phyloP scores from a whole-genome alignment of 2,113 vertebrate genomes.

The Puma concolor region DNA sequence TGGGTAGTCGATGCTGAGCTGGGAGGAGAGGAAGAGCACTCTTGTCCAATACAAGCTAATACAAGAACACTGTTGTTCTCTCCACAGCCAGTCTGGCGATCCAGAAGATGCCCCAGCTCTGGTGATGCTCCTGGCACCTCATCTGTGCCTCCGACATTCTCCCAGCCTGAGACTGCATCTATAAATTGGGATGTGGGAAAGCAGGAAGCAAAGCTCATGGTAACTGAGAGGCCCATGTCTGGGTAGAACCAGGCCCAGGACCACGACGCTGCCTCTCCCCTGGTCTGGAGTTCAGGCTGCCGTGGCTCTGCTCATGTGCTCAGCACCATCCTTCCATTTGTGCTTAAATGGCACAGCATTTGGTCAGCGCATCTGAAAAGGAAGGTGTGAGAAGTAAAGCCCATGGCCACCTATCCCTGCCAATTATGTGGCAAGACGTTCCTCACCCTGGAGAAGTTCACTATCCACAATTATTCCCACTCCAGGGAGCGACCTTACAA shows the following conservation, averaged over 20 bases:
- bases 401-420: slow-evolving; percentile 82
- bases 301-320: slow-evolving; percentile 68
- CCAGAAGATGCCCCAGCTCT: slow-evolving; percentile 81
- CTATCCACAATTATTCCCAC: slow-evolving; percentile 82
- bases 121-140: slow-evolving; percentile 80
- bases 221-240: slow-evolving; percentile 69
- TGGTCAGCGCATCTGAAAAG: slow-evolving; percentile 79
- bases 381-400: slow-evolving; percentile 82
- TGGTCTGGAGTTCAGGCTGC: slow-evolving; percentile 68
- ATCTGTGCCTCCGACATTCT: slow-evolving; percentile 78
- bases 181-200: slow-evolving; percentile 78
- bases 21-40: not conserved
- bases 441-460: slow-evolving; percentile 86
- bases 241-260: slow-evolving; percentile 75
- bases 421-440: slow-evolving; percentile 85
- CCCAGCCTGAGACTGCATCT: slow-evolving; percentile 69
- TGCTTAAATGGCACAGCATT: slow-evolving; percentile 82
- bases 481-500: slow-evolving; percentile 87
- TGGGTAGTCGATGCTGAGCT: not conserved
- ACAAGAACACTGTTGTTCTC: slow-evolving; percentile 70
- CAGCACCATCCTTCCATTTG: slow-evolving; percentile 50
- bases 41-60: slow-evolving; percentile 32
- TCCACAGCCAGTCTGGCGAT: slow-evolving; percentile 79
- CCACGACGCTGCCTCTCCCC: slow-evolving; percentile 63
- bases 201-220: slow-evolving; percentile 79